These are phyloP conservation scores for Anguilla japonica DNA, from an alignment of 2,113 vertebrate species.

Conservation along the genomic window DNA sequence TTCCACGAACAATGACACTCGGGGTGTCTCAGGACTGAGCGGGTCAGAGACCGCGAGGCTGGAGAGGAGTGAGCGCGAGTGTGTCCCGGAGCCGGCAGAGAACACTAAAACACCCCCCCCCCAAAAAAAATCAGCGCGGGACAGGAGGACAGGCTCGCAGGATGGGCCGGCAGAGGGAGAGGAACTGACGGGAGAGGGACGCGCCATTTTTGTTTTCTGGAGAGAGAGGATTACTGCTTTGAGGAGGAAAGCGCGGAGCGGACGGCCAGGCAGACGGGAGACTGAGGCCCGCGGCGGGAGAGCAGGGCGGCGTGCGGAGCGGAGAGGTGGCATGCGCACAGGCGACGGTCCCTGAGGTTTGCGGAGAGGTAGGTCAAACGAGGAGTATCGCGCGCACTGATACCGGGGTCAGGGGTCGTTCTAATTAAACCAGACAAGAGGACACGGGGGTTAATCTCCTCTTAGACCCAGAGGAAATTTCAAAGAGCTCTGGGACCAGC, in stretches of 20 bases:
- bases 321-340: constrained; percentile 62
- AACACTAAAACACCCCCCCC: constrained; percentile 1
- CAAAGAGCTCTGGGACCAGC: constrained; percentile 20
- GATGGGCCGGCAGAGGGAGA: constrained; percentile 45
- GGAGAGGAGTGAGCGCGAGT: constrained; percentile 39
- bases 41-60: constrained; percentile 55
- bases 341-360: constrained; percentile 63
- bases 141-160: constrained; percentile 22
- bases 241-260: constrained; percentile 18
- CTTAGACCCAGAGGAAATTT: constrained; percentile 59
- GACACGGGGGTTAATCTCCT: constrained; percentile 67
- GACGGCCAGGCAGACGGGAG: constrained; percentile 36
- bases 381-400: constrained; percentile 58
- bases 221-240: constrained; percentile 39
- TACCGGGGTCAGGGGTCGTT: constrained; percentile 68
- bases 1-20: constrained; percentile 78
- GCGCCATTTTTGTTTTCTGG: constrained; percentile 29
- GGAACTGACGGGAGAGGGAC: constrained; percentile 36
- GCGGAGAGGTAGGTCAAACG: constrained; percentile 70
- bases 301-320: constrained; percentile 6
- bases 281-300: constrained; percentile 35
- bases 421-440: constrained; percentile 72
- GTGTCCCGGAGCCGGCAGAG: constrained; percentile 28
- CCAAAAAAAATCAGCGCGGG: background rate
- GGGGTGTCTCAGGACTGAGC: constrained; percentile 66